Evolutionary conservation across 2,797 vertebrate species (phyloP).

Genomic region (Poeciliopsis paucimaculata): DNA sequence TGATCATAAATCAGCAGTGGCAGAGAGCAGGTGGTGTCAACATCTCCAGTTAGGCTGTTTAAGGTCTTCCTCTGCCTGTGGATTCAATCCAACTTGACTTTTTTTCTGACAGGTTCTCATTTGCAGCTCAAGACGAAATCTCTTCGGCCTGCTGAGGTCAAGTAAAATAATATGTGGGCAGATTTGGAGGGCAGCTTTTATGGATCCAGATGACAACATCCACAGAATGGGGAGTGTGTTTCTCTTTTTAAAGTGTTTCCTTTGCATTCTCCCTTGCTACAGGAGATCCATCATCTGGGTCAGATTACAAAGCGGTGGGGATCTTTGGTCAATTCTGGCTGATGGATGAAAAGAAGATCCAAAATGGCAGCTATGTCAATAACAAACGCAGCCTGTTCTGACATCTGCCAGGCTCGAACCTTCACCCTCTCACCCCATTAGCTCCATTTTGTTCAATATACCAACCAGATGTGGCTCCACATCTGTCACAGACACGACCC

Average conservation of each 20-base stretch:
- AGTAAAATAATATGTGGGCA: constrained; percentile 76
- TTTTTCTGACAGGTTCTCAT: constrained; percentile 68
- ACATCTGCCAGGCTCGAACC: constrained; percentile 73
- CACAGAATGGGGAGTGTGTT: constrained; percentile 38
- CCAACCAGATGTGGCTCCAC: constrained; percentile 69
- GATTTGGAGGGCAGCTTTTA: constrained; percentile 67
- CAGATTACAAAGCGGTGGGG: constrained; percentile 73
- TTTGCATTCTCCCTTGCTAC: constrained; percentile 40
- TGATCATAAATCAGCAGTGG: constrained; percentile 58
- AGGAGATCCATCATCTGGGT: constrained; percentile 72
- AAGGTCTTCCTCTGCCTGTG: constrained; percentile 27
- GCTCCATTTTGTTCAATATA: constrained; percentile 49
- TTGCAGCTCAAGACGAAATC: constrained; percentile 47
- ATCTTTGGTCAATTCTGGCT: constrained; percentile 66
- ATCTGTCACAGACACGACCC: constrained; percentile 58
- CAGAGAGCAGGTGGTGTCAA: constrained; percentile 49
- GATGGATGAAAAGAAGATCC: constrained; percentile 70
- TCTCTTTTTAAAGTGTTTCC: constrained; percentile 55
- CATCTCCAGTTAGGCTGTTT: constrained; percentile 33
- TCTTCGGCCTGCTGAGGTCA: constrained; percentile 55
- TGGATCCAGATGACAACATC: constrained; percentile 67
- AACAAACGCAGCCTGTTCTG: constrained; percentile 63
- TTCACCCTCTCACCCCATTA: constrained; percentile 67
- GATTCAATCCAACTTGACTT: constrained; percentile 64
- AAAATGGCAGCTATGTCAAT: constrained; percentile 79